phyloP scores from a whole-genome alignment of 2,888 invertebrate species.

The Pseudeuparius sepicola region DNA sequence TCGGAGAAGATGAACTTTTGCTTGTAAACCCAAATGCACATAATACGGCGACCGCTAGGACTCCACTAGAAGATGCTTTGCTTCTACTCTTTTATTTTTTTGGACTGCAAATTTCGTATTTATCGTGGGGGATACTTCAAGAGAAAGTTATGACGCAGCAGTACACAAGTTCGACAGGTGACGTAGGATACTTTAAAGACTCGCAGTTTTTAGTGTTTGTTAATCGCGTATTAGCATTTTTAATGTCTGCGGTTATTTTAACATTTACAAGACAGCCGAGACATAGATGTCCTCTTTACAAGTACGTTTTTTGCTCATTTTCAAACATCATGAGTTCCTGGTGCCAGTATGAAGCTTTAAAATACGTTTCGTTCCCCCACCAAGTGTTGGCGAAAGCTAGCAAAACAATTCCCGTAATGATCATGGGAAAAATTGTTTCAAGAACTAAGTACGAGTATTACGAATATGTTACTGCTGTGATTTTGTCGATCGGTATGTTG shows the following conservation, averaged over 20 bases:
- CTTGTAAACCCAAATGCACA: conserved; percentile 24
- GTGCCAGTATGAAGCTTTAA: conserved; percentile 99
- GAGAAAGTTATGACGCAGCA: conserved; percentile 94
- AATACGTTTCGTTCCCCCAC: conserved; percentile 96
- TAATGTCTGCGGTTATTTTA: conserved; percentile 58
- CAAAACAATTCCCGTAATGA: conserved; percentile 95
- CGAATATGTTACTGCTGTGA: conserved; percentile 83
- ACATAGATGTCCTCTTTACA: conserved; percentile 80
- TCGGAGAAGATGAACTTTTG: conserved; percentile 42
- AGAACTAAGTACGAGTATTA: conserved; percentile 76
- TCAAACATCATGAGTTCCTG: conserved; percentile 98
- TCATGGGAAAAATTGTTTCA: conserved; percentile 92
- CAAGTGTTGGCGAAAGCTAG: conserved; percentile 97
- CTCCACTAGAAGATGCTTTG: conserved; percentile 48
- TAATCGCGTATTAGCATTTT: conserved; percentile 82
- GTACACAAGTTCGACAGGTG: conserved; percentile 56
- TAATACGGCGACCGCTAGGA: conserved; percentile 30
- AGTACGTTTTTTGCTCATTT: conserved; percentile 91
- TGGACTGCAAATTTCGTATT: conserved; percentile 82
- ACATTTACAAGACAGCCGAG: conserved; percentile 49
- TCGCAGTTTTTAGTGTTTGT: conserved; percentile 95
- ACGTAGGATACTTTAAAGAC: conserved; percentile 69
- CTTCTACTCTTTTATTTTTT: conserved; percentile 68
- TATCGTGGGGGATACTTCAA: conserved; percentile 94
- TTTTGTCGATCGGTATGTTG: conserved; percentile 88